Evolutionary conservation across 2,113 vertebrate genomes (phyloP).

Genomic region (Phyllostomus hastatus): DNA sequence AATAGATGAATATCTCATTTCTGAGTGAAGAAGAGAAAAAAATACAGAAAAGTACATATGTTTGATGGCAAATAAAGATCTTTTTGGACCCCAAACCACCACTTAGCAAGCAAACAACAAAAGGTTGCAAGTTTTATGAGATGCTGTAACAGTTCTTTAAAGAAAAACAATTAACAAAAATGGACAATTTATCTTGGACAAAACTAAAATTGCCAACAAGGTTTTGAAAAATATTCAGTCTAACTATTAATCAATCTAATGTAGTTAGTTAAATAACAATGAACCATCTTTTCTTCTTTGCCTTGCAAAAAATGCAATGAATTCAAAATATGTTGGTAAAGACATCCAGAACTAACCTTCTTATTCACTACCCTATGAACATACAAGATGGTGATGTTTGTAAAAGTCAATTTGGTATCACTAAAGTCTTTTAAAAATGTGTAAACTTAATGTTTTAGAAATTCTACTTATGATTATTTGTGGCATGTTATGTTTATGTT

Average conservation of each 20-base stretch:
- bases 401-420: not conserved
- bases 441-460: not conserved
- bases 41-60: not conserved
- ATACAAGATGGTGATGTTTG: not conserved
- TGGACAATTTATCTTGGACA: not conserved
- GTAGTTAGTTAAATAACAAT: not conserved
- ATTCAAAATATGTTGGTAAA: not conserved
- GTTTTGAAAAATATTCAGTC: not conserved
- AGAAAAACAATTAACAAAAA: not conserved
- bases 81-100: not conserved
- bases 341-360: not conserved
- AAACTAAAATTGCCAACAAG: not conserved
- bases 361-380: not conserved
- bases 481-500: not conserved
- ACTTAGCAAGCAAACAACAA: not conserved
- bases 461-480: not conserved
- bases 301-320: not conserved
- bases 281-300: not conserved
- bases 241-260: not conserved
- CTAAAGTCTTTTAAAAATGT: not conserved
- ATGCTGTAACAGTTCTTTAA: not conserved
- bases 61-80: not conserved
- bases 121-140: not conserved
- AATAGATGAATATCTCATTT: not conserved
- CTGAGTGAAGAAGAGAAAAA: not conserved